A percentile compares a stretch with the other conserved stretches of the same genome.
phyloP scores from a whole-genome alignment of 2,888 invertebrate genomes.

The Agriopis aurantiaria region DNA sequence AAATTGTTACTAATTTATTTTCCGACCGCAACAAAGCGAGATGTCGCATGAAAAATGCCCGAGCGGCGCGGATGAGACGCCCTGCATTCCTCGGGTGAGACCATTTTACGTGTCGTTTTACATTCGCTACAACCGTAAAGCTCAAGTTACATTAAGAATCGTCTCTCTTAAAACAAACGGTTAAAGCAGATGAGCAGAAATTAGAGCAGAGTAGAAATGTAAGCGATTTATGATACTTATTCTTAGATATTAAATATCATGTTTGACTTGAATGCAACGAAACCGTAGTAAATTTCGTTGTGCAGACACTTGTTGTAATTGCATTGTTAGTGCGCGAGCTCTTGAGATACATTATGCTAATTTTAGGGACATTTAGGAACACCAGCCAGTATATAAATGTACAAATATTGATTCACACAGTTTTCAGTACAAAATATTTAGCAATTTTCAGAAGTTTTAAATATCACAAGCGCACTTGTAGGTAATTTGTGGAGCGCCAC shows the following conservation, averaged over 20 bases:
- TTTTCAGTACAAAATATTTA: neutral
- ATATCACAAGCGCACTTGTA: no score
- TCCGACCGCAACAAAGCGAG: constrained; percentile 84
- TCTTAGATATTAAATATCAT: constrained; percentile 72
- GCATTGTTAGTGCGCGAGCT: constrained; percentile 58
- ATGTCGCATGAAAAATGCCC: constrained; percentile 85
- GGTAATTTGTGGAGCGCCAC: neutral
- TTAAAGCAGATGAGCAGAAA: constrained; percentile 60
- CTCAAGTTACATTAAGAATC: constrained; percentile 80
- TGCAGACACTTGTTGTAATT: constrained; percentile 66
- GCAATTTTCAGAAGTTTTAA: neutral
- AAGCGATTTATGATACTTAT: constrained; percentile 72
- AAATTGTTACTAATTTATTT: constrained; percentile 86
- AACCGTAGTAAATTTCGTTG: constrained; percentile 62
- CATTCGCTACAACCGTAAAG: constrained; percentile 63
- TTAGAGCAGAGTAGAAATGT: constrained; percentile 61
- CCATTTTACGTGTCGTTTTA: constrained; percentile 77
- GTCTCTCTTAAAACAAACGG: constrained; percentile 71
- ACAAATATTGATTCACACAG: neutral
- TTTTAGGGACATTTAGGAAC: neutral
- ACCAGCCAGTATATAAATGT: no score
- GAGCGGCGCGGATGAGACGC: constrained; percentile 64
- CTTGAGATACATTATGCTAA: constrained; percentile 37
- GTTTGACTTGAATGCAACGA: constrained; percentile 61
- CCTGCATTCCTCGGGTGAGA: constrained; percentile 76